phyloP scores from a whole-genome alignment of 2,888 invertebrate genomes.

The Dendrolimus houi region DNA sequence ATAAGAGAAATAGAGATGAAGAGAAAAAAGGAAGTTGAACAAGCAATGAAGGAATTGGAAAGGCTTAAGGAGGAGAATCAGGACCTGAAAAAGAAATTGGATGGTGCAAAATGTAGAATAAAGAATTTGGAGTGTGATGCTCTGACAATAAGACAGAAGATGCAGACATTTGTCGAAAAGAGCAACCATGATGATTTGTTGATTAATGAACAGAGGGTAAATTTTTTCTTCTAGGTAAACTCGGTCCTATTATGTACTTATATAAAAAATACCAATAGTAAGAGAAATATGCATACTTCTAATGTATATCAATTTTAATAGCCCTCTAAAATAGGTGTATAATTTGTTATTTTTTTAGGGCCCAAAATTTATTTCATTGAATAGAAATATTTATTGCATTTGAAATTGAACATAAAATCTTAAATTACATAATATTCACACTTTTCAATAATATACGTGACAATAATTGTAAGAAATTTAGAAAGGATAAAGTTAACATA shows the following conservation, averaged over 20 bases:
- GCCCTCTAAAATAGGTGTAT: too few relatives aligned
- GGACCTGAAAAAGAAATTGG: slow-evolving; percentile 78
- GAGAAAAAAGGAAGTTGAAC: slow-evolving; percentile 75
- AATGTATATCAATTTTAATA: too few relatives aligned
- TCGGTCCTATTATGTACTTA: too few relatives aligned
- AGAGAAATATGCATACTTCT: too few relatives aligned
- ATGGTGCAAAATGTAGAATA: slow-evolving; percentile 81
- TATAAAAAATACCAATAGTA: too few relatives aligned
- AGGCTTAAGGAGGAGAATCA: slow-evolving; percentile 72
- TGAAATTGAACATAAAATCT: too few relatives aligned
- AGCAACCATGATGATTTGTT: slow-evolving; percentile 79
- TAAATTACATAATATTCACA: too few relatives aligned
- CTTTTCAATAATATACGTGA: too few relatives aligned
- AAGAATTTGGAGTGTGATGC: slow-evolving; percentile 82
- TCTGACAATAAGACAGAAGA: slow-evolving; percentile 73
- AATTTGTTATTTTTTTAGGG: too few relatives aligned
- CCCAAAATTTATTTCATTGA: too few relatives aligned
- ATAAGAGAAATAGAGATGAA: slow-evolving; percentile 74
- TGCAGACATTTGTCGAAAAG: slow-evolving; percentile 78
- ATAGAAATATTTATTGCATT: too few relatives aligned
- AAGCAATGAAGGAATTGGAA: slow-evolving; percentile 76
- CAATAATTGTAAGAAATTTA: too few relatives aligned
- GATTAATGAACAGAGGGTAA: slow-evolving; percentile 78
- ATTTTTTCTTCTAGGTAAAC: slow-evolving; percentile 5
- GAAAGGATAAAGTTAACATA: background rate